A percentile compares a stretch with the other conserved stretches of the same genome.
phyloP scores from a whole-genome alignment of 2,888 invertebrate species.

The Heteropelma amictum region DNA sequence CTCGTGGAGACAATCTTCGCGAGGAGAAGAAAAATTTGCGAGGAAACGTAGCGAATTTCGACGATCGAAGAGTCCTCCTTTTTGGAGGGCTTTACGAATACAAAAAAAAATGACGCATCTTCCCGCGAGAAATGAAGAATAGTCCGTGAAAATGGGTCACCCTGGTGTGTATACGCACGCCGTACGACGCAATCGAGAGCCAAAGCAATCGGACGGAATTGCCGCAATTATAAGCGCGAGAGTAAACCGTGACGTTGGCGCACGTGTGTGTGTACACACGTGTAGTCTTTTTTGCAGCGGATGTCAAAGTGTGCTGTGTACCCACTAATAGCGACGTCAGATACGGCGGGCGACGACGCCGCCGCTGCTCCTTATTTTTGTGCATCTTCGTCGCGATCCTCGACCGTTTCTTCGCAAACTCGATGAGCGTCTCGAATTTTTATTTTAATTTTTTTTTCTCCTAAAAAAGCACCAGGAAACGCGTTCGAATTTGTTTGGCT shows the following conservation, averaged over 20 bases:
- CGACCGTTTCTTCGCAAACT: constrained; percentile 29
- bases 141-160: no score
- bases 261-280: no score
- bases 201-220: constrained; percentile 51
- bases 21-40: no score
- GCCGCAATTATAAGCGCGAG: constrained; percentile 57
- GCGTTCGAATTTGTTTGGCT: no score
- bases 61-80: no score
- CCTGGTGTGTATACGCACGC: no score
- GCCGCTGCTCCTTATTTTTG: constrained; percentile 2
- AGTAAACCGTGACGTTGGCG: constrained; percentile 21
- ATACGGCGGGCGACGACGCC: constrained; percentile 9
- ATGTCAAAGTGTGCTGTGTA: constrained; percentile 17
- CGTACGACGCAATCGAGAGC: constrained; percentile 40
- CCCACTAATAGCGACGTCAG: constrained; percentile 13
- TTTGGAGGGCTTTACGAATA: no score
- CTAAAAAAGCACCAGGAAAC: neutral
- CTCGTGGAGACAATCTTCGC: no score
- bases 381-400: constrained; percentile 34
- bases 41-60: no score
- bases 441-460: neutral
- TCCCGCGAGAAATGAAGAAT: no score
- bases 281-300: neutral
- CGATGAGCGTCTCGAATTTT: neutral
- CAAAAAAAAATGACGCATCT: no score